Evolutionary conservation across 2,888 invertebrate genomes (phyloP).

Genomic region (Antheraea assamensis): DNA sequence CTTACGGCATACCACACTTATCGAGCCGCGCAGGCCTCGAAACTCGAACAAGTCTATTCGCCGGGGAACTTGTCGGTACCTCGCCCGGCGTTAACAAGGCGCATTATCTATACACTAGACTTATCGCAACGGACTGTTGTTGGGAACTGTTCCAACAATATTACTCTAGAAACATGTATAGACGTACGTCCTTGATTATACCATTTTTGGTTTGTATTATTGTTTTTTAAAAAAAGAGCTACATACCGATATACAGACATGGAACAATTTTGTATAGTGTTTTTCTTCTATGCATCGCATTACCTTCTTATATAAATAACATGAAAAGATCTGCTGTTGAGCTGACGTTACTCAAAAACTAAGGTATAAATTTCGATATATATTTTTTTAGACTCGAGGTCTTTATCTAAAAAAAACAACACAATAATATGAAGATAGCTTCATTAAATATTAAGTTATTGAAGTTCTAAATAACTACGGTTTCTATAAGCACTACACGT

Average conservation of each 20-base stretch:
- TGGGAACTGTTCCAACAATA: constrained; percentile 22
- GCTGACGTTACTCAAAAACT: too few relatives aligned
- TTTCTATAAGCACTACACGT: too few relatives aligned
- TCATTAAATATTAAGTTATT: too few relatives aligned
- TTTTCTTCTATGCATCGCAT: not conserved
- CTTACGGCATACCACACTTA: constrained; percentile 26
- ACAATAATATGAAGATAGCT: too few relatives aligned
- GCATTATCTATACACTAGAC: constrained; percentile 31
- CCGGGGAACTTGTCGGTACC: constrained; percentile 30
- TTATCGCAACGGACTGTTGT: constrained; percentile 21
- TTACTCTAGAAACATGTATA: not conserved
- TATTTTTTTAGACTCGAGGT: too few relatives aligned
- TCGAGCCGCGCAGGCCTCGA: constrained; percentile 26
- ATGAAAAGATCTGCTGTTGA: too few relatives aligned
- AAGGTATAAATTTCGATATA: too few relatives aligned
- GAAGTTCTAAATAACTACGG: too few relatives aligned
- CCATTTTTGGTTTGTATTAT: not conserved
- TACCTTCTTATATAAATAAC: not conserved
- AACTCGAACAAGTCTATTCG: constrained; percentile 26
- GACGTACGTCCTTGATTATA: not conserved
- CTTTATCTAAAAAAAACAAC: too few relatives aligned
- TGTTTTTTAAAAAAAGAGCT: not conserved
- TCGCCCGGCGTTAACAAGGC: constrained; percentile 33
- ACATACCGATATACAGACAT: not conserved
- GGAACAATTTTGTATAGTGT: not conserved